phyloP scores from a whole-genome alignment of 2,113 vertebrate genomes.

The Raja brachyura region DNA sequence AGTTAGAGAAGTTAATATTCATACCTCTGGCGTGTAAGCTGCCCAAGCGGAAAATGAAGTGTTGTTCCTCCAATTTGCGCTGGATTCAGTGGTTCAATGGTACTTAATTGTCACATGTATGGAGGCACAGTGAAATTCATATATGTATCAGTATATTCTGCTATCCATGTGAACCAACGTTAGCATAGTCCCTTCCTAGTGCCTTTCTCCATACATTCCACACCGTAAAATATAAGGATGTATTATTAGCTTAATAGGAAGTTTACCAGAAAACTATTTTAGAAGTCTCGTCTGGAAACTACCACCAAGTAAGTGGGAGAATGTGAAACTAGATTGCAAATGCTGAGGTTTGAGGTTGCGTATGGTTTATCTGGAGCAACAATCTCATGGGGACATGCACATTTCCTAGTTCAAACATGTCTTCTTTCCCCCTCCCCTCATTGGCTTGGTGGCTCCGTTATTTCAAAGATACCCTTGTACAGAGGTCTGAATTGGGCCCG shows the following conservation, averaged over 20 bases:
- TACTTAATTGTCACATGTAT: too few species aligned
- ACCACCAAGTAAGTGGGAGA: background rate
- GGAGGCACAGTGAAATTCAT: background rate
- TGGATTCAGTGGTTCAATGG: too few species aligned
- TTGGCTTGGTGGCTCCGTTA: background rate
- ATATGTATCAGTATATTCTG: too few species aligned
- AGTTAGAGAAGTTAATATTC: too few species aligned
- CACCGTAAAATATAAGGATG: background rate
- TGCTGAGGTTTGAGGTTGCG: background rate
- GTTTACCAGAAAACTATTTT: background rate
- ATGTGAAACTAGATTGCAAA: background rate
- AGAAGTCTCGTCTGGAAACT: background rate
- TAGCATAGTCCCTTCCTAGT: background rate
- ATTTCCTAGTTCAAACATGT: slow-evolving; percentile 2
- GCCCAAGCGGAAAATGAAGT: too few species aligned
- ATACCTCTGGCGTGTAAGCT: too few species aligned
- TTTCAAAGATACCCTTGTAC: slow-evolving; percentile 32
- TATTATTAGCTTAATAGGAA: background rate
- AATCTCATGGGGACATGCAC: slow-evolving; percentile 1
- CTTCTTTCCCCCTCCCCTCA: slow-evolving; percentile 12
- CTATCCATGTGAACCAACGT: too few species aligned
- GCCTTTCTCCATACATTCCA: too few species aligned
- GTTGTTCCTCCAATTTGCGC: too few species aligned
- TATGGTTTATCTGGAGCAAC: background rate
- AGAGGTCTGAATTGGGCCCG: slow-evolving; percentile 22